phyloP scores from a whole-genome alignment of 2,797 vertebrate genomes.

The Atherinosoma microstoma region DNA sequence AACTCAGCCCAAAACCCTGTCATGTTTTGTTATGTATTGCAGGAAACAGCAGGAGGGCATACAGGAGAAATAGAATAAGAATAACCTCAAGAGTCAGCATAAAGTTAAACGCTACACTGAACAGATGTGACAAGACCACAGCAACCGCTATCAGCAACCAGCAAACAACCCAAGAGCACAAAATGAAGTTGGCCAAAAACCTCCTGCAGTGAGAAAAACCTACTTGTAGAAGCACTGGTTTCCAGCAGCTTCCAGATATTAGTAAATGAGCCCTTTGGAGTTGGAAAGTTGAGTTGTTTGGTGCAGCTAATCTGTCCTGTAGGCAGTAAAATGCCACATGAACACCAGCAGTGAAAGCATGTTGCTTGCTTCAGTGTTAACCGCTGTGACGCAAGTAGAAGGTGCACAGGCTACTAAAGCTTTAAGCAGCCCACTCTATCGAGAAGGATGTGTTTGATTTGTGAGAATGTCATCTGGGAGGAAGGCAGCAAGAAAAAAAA shows the following conservation, averaged over 20 bases:
- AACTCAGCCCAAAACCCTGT: neutral
- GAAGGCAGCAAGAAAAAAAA: accelerated
- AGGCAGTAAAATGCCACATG: neutral
- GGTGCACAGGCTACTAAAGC: neutral
- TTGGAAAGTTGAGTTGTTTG: neutral
- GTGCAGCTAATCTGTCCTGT: neutral
- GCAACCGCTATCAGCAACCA: neutral
- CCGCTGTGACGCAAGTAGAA: neutral
- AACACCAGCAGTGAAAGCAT: neutral
- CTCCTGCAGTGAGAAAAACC: neutral
- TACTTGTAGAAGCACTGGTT: slow-evolving; percentile 6
- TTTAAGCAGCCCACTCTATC: neutral
- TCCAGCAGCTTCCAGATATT: neutral
- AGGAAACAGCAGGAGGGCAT: neutral
- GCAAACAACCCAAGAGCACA: neutral
- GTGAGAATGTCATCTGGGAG: neutral
- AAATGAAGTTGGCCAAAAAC: neutral
- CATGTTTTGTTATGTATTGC: neutral
- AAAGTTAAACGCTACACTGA: neutral
- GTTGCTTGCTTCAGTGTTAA: neutral
- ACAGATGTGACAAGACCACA: neutral
- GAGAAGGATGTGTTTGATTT: neutral
- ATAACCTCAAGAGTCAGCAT: neutral
- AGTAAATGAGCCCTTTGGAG: neutral
- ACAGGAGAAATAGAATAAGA: neutral